These are phyloP conservation scores for Hirtodrosophila duncani DNA, from an alignment of 2,888 invertebrate genomes.

Conservation along the genomic window DNA sequence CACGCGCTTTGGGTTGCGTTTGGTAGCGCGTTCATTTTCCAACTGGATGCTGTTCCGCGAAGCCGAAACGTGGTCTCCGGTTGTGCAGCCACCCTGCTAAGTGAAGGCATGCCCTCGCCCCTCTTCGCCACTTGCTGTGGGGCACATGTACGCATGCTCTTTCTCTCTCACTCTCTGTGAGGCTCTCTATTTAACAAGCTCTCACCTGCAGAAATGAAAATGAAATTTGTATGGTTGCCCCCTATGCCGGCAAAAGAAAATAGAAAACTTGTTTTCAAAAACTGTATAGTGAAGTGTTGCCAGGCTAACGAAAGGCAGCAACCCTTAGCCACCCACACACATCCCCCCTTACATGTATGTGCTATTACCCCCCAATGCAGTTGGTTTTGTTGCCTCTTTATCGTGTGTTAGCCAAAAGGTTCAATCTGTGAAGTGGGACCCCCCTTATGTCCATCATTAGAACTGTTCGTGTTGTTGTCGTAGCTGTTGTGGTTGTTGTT, in stretches of 20 bases:
- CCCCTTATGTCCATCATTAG: too few species aligned
- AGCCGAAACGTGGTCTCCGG: slow-evolving; percentile 31
- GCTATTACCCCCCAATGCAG: slow-evolving; percentile 33
- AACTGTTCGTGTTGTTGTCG: slow-evolving; percentile 14
- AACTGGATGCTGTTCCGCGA: slow-evolving; percentile 74
- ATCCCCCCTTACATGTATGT: not conserved
- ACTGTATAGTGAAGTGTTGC: slow-evolving; percentile 53
- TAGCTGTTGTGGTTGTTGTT: slow-evolving; percentile 11
- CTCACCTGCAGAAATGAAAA: slow-evolving; percentile 69
- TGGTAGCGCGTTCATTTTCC: slow-evolving; percentile 73
- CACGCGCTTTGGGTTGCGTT: slow-evolving; percentile 67
- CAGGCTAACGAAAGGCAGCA: slow-evolving; percentile 54
- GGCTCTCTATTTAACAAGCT: slow-evolving; percentile 10
- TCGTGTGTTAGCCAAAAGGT: slow-evolving; percentile 63
- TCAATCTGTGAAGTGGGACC: slow-evolving; percentile 34
- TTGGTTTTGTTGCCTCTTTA: slow-evolving; percentile 46
- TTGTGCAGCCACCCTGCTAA: slow-evolving; percentile 35
- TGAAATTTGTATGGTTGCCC: slow-evolving; percentile 56
- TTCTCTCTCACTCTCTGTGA: slow-evolving; percentile 9
- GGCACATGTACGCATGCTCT: slow-evolving; percentile 48
- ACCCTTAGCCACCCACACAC: slow-evolving; percentile 42
- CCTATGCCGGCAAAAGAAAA: slow-evolving; percentile 36
- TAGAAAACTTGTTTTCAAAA: slow-evolving; percentile 22
- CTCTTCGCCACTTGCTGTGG: not conserved
- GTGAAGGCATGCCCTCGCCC: slow-evolving; percentile 30